Conservation (phyloP, 2,113 vertebrate species). For the Chitala chitala region DNA sequence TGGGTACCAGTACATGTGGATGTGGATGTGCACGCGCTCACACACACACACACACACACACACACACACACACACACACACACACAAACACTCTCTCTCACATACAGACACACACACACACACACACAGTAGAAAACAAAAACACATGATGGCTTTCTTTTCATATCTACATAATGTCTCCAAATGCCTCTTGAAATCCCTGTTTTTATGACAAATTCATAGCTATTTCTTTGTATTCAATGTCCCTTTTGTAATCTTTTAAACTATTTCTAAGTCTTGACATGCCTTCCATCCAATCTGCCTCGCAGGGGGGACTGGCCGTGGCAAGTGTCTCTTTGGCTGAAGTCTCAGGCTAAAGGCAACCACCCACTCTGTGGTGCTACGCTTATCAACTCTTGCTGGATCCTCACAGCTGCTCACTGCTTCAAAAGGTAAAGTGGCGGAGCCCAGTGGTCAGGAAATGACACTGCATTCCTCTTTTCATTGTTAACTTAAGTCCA, state of each 20-base stretch:
- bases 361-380: conserved; percentile 76
- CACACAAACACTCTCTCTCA: too few species aligned
- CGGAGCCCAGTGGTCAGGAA: conserved; percentile 32
- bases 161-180: too few species aligned
- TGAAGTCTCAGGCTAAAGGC: conserved; percentile 66
- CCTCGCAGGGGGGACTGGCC: conserved; percentile 74
- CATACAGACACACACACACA: too few species aligned
- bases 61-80: not conserved
- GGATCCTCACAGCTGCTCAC: conserved; percentile 80
- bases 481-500: conserved; percentile 55
- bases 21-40: not conserved
- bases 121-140: too few species aligned
- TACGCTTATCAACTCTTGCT: conserved; percentile 75
- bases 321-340: conserved; percentile 77
- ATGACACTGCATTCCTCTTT: not conserved
- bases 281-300: not conserved
- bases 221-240: too few species aligned
- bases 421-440: conserved; percentile 78
- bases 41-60: not conserved
- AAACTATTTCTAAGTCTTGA: not conserved
- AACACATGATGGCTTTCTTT: too few species aligned
- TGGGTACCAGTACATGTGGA: conserved; percentile 36
- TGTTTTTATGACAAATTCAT: too few species aligned
- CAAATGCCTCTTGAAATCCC: too few species aligned
- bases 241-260: too few species aligned